Base-by-base conservation (phyloP, 2,888 invertebrate species). In the Cylindroiulus punctatus region DNA sequence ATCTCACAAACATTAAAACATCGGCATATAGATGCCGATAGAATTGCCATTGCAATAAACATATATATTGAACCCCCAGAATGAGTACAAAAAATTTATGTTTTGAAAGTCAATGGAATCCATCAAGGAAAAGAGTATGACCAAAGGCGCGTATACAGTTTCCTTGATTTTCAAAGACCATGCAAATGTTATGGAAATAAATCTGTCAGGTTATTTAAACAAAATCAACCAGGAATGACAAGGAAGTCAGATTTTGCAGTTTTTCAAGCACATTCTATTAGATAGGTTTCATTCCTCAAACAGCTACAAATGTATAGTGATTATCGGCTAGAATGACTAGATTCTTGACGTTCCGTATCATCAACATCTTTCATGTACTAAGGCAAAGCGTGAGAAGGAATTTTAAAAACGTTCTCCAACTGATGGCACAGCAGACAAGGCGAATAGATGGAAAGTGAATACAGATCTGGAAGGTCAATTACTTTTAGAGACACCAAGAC, bases 401-500 rank as follows among this genome's bases (percentile, higher is more conserved):
- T 65, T 26, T 65, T 12, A 65, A 57, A 7, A 3, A 65, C n/a
- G 65, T 65, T n/a, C 26, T n/a, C n/a, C 14, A 52, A 52, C 19
- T n/a, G n/a, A 52, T 52, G 52, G n/a, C n/a, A 52, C 19, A 47
- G 19, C 47, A 57, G 57, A 22, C 57, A 57, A 22, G 22, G 22
- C 57, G 0, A 7, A 4, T 19, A 26, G 65, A 65, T 26, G 65
- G 65, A 12, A 12, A n/a, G 26, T 26, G 65, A 65, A 22, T n/a
- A 65, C 26, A 10, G n/a, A 10, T 65, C 26, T 65, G 36, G 65
- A 26, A 65, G 65, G 26, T 65, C 65, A 65, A 65, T 65, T n/a
- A 65, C 65, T 26, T 65, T 65, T 65, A 65, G 65, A 65, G 65
- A 26, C 65, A 3, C n/a, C 22, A 26, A 65, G 65, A 65, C 65